These are phyloP conservation scores for Acanthis flammea DNA, from an alignment of 2,797 vertebrate species.

Conservation along the genomic window DNA sequence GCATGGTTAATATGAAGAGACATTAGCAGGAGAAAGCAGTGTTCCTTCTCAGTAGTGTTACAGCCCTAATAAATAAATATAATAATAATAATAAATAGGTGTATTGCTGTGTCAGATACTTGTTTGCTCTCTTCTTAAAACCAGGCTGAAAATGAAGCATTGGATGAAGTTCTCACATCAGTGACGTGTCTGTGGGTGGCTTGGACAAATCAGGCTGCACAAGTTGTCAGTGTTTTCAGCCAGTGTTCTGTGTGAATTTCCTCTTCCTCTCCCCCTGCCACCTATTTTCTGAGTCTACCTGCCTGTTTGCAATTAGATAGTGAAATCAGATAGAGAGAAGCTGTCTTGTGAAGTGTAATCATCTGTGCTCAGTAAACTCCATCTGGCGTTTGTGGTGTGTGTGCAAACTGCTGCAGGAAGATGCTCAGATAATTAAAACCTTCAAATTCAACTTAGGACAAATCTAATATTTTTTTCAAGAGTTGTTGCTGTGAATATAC, in stretches of 20 bases:
- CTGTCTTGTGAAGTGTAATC: neutral
- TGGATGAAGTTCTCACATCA: neutral
- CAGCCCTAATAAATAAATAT: neutral
- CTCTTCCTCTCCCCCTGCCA: neutral
- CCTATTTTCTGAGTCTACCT: neutral
- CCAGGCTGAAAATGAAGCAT: neutral
- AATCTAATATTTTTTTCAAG: neutral
- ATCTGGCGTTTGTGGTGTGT: neutral
- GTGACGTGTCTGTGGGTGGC: accelerated
- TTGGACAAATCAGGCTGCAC: neutral
- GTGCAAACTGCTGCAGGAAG: neutral
- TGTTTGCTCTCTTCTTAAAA: neutral
- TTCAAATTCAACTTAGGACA: neutral
- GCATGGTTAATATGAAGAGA: neutral
- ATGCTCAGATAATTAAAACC: neutral
- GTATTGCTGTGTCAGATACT: neutral
- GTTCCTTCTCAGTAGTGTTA: neutral
- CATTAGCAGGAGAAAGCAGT: neutral
- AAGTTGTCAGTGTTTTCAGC: neutral
- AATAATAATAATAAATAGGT: neutral
- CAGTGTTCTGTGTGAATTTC: neutral
- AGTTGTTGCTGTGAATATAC: neutral
- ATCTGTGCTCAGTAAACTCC: constrained; percentile 19
- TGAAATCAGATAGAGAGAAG: constrained; percentile 19
- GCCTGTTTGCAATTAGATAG: neutral